Evolutionary conservation across 1,140 invertebrate genomes (phyloP).

Genomic region (Nomia melanderi): DNA sequence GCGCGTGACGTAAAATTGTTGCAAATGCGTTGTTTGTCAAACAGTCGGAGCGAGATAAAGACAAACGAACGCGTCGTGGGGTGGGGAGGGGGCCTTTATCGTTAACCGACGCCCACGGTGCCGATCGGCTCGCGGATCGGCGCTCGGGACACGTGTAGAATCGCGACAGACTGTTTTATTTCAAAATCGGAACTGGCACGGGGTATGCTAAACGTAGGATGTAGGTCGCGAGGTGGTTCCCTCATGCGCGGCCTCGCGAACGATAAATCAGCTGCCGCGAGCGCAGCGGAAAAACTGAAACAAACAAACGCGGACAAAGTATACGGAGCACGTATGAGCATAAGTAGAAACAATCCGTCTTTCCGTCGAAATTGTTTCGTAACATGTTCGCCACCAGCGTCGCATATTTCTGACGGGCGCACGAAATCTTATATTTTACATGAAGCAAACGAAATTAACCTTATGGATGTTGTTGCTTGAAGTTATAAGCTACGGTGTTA

Average conservation of each 20-base stretch:
- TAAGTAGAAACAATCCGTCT: too few relatives aligned
- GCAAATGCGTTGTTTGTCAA: constrained; percentile 2
- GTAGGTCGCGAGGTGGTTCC: constrained; percentile 33
- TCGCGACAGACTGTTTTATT: constrained; percentile 28
- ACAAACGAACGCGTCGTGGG: constrained; percentile 3
- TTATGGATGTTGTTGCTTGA: too few relatives aligned
- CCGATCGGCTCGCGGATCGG: background rate
- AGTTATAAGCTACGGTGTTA: too few relatives aligned
- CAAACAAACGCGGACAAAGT: background rate
- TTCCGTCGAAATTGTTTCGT: too few relatives aligned
- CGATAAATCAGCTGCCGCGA: constrained; percentile 2
- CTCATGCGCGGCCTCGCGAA: background rate
- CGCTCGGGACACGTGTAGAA: background rate
- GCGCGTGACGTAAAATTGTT: background rate
- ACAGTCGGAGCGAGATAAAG: constrained; percentile 2
- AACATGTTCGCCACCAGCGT: too few relatives aligned
- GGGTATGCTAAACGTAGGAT: constrained; percentile 43
- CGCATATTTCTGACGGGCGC: too few relatives aligned
- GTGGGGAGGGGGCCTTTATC: constrained; percentile 38
- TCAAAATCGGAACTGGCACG: constrained; percentile 46
- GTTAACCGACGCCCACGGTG: constrained; percentile 28
- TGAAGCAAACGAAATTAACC: too few relatives aligned
- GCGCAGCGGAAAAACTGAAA: background rate
- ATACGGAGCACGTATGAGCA: too few relatives aligned
- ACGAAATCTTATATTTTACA: too few relatives aligned